phyloP scores from a whole-genome alignment of 2,888 invertebrate genomes.

The Imbricaverruca yamaguchii region DNA sequence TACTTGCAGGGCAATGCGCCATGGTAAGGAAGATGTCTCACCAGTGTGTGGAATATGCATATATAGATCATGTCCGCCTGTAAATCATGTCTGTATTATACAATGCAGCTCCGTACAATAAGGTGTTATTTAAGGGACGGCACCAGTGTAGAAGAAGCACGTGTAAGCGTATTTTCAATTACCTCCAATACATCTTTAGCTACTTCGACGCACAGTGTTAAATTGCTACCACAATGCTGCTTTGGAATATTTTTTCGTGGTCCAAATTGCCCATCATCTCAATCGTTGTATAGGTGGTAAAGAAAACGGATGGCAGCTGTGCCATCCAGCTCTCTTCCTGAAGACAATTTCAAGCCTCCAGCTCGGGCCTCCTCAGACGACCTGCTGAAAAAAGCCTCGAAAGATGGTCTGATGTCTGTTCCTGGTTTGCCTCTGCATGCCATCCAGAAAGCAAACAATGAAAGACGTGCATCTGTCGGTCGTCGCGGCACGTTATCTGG shows the following conservation, averaged over 20 bases:
- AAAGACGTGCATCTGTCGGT: background rate
- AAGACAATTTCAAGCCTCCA: background rate
- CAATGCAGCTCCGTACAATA: background rate
- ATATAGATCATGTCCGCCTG: too few relatives aligned
- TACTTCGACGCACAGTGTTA: background rate
- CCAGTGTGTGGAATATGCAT: too few relatives aligned
- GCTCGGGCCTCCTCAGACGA: background rate
- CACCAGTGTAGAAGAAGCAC: background rate
- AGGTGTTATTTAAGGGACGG: background rate
- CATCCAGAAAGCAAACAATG: background rate
- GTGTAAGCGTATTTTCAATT: background rate
- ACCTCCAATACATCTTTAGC: background rate
- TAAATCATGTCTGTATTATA: too few relatives aligned
- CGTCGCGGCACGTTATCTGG: background rate
- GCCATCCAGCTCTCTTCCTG: background rate
- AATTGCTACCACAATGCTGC: background rate
- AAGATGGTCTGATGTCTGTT: background rate
- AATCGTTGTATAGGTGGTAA: background rate
- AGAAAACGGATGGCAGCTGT: background rate
- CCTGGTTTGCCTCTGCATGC: background rate
- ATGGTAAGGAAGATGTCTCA: too few relatives aligned
- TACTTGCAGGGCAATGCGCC: too few relatives aligned
- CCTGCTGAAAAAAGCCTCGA: background rate
- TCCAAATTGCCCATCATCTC: background rate
- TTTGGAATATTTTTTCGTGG: background rate